A percentile compares a stretch with the other conserved stretches of the same genome.
phyloP scores from a whole-genome alignment of 2,888 invertebrate species.

The Salpingus planirostris region DNA sequence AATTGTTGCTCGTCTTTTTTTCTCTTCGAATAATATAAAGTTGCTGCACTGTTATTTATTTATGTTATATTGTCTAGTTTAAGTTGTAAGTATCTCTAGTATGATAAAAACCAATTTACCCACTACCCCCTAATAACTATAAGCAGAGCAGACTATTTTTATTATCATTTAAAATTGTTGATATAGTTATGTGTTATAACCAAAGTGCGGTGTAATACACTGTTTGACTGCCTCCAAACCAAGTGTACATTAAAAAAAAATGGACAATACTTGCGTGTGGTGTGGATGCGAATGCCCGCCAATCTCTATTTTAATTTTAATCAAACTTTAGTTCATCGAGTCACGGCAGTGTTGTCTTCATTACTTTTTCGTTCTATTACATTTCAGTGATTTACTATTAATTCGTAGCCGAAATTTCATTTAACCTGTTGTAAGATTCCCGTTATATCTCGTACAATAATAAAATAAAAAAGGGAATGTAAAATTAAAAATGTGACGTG shows the following conservation, averaged over 20 bases:
- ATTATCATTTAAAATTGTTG: constrained; percentile 30
- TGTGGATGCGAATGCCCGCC: too few relatives aligned
- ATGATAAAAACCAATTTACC: constrained; percentile 4
- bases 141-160: constrained; percentile 42
- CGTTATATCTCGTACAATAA: constrained; percentile 10
- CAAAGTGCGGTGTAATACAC: constrained; percentile 21
- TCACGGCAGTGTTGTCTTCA: constrained; percentile 3
- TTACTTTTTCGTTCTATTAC: too few relatives aligned
- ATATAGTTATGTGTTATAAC: constrained; percentile 22
- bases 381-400: constrained; percentile 8
- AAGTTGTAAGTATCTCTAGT: constrained; percentile 33
- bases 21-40: constrained; percentile 2
- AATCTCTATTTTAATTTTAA: too few relatives aligned
- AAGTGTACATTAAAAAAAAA: constrained; percentile 19
- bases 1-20: constrained; percentile 6
- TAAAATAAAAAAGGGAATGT: constrained; percentile 25
- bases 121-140: constrained; percentile 31
- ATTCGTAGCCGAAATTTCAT: too few relatives aligned
- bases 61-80: constrained; percentile 24
- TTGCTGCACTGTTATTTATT: constrained; percentile 20
- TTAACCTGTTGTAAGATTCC: constrained; percentile 12
- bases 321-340: constrained; percentile 3
- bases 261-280: constrained; percentile 19
- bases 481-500: constrained; percentile 31
- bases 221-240: constrained; percentile 14